Base-by-base conservation (phyloP, 2,797 vertebrate genomes). In the Avahi laniger region DNA sequence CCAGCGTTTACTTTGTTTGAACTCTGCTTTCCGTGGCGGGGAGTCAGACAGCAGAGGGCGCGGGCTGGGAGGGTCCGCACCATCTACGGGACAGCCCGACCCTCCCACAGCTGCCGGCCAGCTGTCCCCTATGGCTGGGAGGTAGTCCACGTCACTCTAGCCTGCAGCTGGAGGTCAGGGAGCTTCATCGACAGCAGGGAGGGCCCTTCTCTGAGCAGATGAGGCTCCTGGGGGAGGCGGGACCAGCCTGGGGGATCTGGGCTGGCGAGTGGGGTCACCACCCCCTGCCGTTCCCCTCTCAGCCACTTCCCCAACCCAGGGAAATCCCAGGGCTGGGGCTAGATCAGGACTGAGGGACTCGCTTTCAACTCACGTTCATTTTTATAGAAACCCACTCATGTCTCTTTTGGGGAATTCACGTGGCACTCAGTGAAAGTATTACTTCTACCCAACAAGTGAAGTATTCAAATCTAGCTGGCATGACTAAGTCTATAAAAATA, bases 141-240 rank as follows among this genome's bases (percentile, higher is more conserved):
- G 97, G 93, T 92, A 93, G 89, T 95, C 97, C 97, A 97, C 91
- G 92, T 96, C 61, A 9, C 76, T 30, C 12, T 7, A 52, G 65
- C 35, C 28, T 46, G 65, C 57, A 75, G 96, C 97, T 98, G 95
- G 96, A 98, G 98, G 98, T 61, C 26, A 35, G 24, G 97, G 90
- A 80, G 97, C 88, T 96, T 70, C 95, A 20, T 88, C 73, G 97
- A 97, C 95, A 97, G 97, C 90, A 46, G 93, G 93, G 94, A 98
- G 96, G 98, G 97, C 93, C 92, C 97, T 97, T 97, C 96, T 96
- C 97, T 95, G 97, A 54, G 94, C 69, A 92, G 96, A 5, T 15
- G 28, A 30, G 15, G 35, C 14, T 41, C 35, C 24, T 8, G 10
- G 4, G 81, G 38, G 30, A 33, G n/a, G 72, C 50, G 17, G 80